Evolutionary conservation across 2,113 vertebrate species (phyloP).

Genomic region (Microcebus murinus): DNA sequence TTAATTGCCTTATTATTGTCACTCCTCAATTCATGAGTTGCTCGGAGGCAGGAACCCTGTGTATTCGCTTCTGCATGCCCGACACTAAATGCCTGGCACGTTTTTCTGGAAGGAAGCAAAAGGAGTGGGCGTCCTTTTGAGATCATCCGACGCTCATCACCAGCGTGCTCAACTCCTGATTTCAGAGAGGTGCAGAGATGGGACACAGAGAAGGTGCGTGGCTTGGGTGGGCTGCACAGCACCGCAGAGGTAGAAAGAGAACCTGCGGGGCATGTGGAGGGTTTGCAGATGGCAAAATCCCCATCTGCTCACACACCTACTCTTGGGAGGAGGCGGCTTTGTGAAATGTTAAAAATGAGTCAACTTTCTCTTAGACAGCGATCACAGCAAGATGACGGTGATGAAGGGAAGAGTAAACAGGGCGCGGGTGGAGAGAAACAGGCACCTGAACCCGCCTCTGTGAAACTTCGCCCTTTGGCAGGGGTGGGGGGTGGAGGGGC

Average conservation of each 20-base stretch:
- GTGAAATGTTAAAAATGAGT: constrained; percentile 56
- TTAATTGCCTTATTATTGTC: accelerated
- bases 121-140: neutral
- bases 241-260: neutral
- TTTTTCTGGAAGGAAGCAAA: neutral
- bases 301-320: constrained; percentile 30
- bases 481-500: accelerated
- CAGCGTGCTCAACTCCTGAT: neutral
- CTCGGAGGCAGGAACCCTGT: neutral
- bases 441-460: neutral
- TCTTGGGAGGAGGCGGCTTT: neutral
- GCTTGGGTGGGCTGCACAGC: neutral
- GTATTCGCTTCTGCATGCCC: neutral
- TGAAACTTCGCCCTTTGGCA: neutral
- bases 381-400: neutral
- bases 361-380: constrained; percentile 32
- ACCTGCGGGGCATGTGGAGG: neutral
- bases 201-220: neutral
- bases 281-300: constrained; percentile 36
- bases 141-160: neutral
- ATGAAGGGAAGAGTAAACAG: neutral
- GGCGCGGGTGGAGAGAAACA: neutral
- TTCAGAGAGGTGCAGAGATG: neutral
- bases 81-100: neutral
- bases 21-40: neutral